phyloP scores from a whole-genome alignment of 2,113 vertebrate genomes.

The Scatophagus argus region DNA sequence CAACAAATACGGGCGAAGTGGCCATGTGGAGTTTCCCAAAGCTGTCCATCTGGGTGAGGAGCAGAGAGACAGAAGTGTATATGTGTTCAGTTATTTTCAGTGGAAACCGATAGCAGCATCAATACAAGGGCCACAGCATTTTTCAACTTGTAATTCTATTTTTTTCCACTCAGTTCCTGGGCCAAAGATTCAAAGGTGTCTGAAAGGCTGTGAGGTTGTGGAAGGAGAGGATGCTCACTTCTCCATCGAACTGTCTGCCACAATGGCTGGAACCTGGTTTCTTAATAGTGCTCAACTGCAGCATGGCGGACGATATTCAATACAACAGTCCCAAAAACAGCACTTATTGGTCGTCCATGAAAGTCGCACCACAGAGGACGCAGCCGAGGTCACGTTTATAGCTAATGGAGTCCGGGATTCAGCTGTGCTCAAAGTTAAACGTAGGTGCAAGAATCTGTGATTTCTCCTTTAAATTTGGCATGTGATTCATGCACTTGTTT shows the following conservation, averaged over 20 bases:
- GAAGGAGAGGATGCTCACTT: slow-evolving; percentile 87
- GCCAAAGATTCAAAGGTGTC: slow-evolving; percentile 82
- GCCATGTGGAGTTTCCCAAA: slow-evolving; percentile 89
- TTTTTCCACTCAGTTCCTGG: slow-evolving; percentile 84
- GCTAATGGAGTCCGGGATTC: slow-evolving; percentile 86
- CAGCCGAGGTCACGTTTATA: slow-evolving; percentile 87
- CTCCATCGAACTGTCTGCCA: slow-evolving; percentile 87
- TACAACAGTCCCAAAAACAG: slow-evolving; percentile 74
- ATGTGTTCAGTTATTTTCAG: neutral
- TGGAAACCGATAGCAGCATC: neutral
- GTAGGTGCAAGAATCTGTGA: slow-evolving; percentile 70
- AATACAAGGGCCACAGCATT: neutral
- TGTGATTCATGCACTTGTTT: neutral
- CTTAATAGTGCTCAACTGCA: slow-evolving; percentile 86
- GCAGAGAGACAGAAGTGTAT: neutral
- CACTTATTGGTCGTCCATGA: slow-evolving; percentile 85
- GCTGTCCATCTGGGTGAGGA: slow-evolving; percentile 88
- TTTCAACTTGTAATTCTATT: neutral
- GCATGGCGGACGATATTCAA: slow-evolving; percentile 60
- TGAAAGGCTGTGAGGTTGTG: slow-evolving; percentile 78
- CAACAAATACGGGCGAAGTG: slow-evolving; percentile 90
- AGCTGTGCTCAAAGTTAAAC: slow-evolving; percentile 85
- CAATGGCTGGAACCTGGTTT: slow-evolving; percentile 89
- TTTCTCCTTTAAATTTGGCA: neutral
- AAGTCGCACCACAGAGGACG: slow-evolving; percentile 69